Percentiles rank a stretch among this genome's conserved stretches.
These are phyloP conservation scores for Strongylocentrotus purpuratus DNA, from an alignment of 35 echinoderm and acorn worm genomes.

Conservation along the genomic window DNA sequence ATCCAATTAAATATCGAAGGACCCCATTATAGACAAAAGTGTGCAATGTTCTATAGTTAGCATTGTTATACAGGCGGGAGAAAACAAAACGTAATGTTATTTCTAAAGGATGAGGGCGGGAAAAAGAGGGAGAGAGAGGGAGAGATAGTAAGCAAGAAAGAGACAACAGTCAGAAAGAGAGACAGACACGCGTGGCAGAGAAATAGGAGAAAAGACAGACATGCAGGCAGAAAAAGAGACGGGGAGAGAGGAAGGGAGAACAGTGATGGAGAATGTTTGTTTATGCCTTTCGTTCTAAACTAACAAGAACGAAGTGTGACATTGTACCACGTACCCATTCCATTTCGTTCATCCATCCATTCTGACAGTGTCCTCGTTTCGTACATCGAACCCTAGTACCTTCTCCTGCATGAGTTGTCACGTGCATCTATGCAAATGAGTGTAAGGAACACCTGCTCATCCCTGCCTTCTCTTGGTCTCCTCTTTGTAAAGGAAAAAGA, in stretches of 20 bases:
- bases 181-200: neutral
- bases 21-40: too few species aligned
- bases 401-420: constrained; percentile 15
- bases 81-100: too few species aligned
- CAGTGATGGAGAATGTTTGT: neutral
- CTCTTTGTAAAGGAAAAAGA: neutral
- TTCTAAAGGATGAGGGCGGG: neutral
- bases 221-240: neutral
- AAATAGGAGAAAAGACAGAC: neutral
- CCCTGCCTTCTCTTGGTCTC: neutral
- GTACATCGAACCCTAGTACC: neutral
- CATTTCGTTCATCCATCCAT: neutral
- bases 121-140: neutral
- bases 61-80: too few species aligned
- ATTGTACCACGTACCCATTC: neutral
- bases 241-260: neutral
- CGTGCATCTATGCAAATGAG: constrained; percentile 43
- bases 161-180: neutral
- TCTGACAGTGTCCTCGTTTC: neutral
- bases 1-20: too few species aligned
- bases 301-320: neutral
- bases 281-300: neutral
- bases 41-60: too few species aligned
- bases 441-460: constrained; percentile 19
- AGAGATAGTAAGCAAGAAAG: too few species aligned